Evolutionary conservation across 2,797 vertebrate species (phyloP).

Genomic region (Orientallactaga sibirica): DNA sequence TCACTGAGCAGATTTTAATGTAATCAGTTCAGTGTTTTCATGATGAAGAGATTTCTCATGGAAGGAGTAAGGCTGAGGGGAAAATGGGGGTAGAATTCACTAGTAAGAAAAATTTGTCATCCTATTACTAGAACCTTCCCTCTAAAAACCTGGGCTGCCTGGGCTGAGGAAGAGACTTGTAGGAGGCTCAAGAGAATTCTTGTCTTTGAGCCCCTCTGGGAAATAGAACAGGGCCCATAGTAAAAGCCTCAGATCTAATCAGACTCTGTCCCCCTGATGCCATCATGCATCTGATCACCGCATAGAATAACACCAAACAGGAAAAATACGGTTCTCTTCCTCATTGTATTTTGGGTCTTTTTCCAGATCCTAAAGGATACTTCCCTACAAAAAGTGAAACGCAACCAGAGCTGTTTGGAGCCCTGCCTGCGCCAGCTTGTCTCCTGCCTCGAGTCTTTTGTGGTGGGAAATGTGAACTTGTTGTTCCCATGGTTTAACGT

Average conservation of each 20-base stretch:
- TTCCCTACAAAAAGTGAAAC: constrained; percentile 98
- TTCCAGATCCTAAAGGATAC: constrained; percentile 96
- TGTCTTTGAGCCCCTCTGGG: background rate
- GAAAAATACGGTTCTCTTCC: constrained; percentile 4
- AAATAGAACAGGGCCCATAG: background rate
- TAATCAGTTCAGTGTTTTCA: background rate
- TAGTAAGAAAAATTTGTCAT: background rate
- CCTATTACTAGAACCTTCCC: background rate
- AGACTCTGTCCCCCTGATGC: accelerated
- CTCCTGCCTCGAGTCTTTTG: constrained; percentile 96
- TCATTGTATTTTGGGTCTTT: constrained; percentile 50
- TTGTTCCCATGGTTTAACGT: constrained; percentile 59
- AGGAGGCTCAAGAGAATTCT: background rate
- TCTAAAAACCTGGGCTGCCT: background rate
- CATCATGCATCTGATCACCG: background rate
- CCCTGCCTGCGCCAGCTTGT: constrained; percentile 98
- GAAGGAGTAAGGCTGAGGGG: background rate
- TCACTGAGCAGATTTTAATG: constrained; percentile 7
- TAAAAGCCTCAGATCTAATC: background rate
- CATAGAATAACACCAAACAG: background rate
- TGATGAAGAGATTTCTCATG: constrained; percentile 10
- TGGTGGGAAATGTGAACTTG: constrained; percentile 89
- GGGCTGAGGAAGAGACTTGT: background rate
- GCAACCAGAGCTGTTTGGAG: constrained; percentile 99
- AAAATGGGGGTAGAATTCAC: background rate